Evolutionary conservation across 35 echinoderm and acorn worm genomes (phyloP), one percentile per base, ranked within the genome.

Genomic region (Hemicentrotus pulcherrimus): DNA sequence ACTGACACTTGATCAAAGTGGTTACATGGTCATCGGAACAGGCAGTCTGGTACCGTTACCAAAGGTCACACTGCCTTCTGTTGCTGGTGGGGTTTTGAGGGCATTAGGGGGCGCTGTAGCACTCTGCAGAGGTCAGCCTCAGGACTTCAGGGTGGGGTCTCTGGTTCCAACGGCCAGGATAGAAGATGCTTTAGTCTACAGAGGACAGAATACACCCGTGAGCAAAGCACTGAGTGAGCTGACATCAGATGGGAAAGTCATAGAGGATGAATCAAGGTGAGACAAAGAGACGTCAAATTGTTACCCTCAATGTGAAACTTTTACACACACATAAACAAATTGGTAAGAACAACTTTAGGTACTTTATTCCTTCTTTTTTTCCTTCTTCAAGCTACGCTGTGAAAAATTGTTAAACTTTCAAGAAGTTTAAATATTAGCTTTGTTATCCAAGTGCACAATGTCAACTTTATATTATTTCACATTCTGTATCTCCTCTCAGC

Each of bases 141-240:
- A 55, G 31, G 46, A 95, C 19, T 98, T 96, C 52, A 92, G 94
- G 2, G 85, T 94, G 31, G 95, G 96, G 5, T 94, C 95, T 28
- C 14, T 32, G n/a, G 91, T 96, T 4, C 96, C 95, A 24, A 32
- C 85, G 28, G 31, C 59, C 32, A 86, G 89, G 31, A 85, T 99
- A n/a, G 48, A 96, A 22, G 98, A 99, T 95, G 96, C 95, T 31
- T 85, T 99, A 35, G 94, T 96, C 0, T 99, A 96, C 60, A 98
- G 88, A 24, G 32, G 95, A 94, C 90, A 86, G 45, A 61, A 95
- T 86, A 22, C n/a, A 32, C 60, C 94, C 46, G 86, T 55, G 48
- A 35, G 14, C 19, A n/a, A 96, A 28, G 28, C 95, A 46, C 48
- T 93, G 46, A 47, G 91, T 93, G 32, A 10, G 46, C 48, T 93